A percentile compares a stretch with the other conserved stretches of the same genome.
These are phyloP conservation scores for Entelurus aequoreus DNA, from an alignment of 2,113 vertebrate species.

Conservation along the genomic window DNA sequence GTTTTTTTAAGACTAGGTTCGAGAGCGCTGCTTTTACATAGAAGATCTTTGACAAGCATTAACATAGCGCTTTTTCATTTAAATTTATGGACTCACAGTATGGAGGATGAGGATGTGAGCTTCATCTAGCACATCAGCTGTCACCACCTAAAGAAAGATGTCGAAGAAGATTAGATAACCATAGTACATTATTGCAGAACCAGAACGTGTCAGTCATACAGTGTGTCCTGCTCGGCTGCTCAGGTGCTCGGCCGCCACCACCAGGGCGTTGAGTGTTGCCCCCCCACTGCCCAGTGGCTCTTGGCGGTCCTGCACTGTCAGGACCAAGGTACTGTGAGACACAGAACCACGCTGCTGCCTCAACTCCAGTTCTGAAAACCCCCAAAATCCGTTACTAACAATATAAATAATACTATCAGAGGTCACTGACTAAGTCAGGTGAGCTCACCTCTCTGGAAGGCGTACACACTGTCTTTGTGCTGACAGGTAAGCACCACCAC, in stretches of 20 bases:
- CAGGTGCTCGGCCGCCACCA: slow-evolving; percentile 90
- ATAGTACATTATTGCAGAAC: background rate
- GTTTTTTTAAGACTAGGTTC: too few relatives aligned
- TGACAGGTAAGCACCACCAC: slow-evolving; percentile 84
- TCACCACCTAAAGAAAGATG: slow-evolving; percentile 79
- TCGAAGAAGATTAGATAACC: background rate
- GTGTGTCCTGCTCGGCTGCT: slow-evolving; percentile 81
- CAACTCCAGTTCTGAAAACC: slow-evolving; percentile 78
- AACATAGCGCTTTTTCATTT: too few relatives aligned
- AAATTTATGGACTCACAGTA: slow-evolving; percentile 71
- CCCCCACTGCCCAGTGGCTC: slow-evolving; percentile 84
- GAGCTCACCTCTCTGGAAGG: slow-evolving; percentile 80
- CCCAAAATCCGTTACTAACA: slow-evolving; percentile 10
- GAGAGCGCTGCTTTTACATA: too few relatives aligned
- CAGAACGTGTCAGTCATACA: slow-evolving; percentile 60
- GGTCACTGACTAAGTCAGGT: background rate
- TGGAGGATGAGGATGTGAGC: slow-evolving; percentile 87
- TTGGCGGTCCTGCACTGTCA: slow-evolving; percentile 83
- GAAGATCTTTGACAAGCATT: too few relatives aligned
- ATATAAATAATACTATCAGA: background rate
- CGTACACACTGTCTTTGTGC: slow-evolving; percentile 77
- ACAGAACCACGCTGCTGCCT: slow-evolving; percentile 77
- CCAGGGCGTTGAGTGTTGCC: slow-evolving; percentile 88
- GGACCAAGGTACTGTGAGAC: slow-evolving; percentile 65
- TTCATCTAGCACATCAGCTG: slow-evolving; percentile 78